Evolutionary conservation across 2,888 invertebrate species (phyloP).

Genomic region (Trichacis sp.): DNA sequence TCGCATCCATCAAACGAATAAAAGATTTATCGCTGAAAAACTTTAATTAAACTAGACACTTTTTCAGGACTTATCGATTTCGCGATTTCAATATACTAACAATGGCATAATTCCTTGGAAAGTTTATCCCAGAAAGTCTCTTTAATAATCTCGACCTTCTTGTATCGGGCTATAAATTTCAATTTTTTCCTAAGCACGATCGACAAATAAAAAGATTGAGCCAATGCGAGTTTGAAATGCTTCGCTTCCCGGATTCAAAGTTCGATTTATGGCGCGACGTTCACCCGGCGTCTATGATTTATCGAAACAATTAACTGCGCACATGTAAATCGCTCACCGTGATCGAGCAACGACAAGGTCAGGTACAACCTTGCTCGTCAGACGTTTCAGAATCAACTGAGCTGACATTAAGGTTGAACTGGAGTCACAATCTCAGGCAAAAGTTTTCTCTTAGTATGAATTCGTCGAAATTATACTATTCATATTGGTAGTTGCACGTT

Average conservation of each 20-base stretch:
- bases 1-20: background rate
- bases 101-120: background rate
- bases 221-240: background rate
- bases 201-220: background rate
- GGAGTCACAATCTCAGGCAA: too few species aligned
- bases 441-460: too few species aligned
- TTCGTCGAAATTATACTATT: too few species aligned
- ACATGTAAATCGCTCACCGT: constrained; percentile 1
- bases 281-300: background rate
- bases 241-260: constrained; percentile 1
- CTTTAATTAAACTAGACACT: too few species aligned
- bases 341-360: constrained; percentile 11
- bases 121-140: background rate
- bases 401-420: too few species aligned
- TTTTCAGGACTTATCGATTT: background rate
- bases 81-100: background rate
- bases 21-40: background rate
- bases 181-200: background rate
- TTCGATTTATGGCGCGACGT: background rate
- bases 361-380: background rate
- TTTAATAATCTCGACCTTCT: constrained; percentile 1
- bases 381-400: background rate
- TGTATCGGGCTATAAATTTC: background rate
- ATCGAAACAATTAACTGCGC: background rate
- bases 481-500: too few species aligned